Conservation (phyloP, 2,888 invertebrate species). For the Drosophila neotestacea region DNA sequence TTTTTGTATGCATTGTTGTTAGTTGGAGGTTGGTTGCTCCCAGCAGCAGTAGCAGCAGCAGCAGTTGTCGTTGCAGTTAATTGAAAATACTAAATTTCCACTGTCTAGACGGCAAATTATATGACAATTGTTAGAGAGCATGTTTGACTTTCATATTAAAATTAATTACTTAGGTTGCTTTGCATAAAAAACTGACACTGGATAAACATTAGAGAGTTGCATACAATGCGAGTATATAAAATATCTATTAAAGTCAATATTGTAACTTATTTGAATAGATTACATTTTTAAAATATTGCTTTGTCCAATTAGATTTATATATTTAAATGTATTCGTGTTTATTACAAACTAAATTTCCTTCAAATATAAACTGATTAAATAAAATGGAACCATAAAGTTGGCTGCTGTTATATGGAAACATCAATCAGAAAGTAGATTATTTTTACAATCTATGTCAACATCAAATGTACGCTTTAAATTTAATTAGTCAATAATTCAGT, state of each 20-base stretch:
- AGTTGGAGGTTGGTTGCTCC: conserved; percentile 22
- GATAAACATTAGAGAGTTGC: conserved; percentile 40
- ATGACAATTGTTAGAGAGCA: conserved; percentile 83
- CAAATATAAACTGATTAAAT: too few species aligned
- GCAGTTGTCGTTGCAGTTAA: conserved; percentile 81
- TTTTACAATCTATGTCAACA: background rate
- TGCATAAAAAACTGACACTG: conserved; percentile 63
- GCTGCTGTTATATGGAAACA: background rate
- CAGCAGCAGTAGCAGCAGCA: conserved; percentile 25
- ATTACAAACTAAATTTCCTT: too few species aligned
- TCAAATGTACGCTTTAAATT: conserved; percentile 14
- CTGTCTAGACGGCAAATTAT: conserved; percentile 85
- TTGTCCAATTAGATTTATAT: too few species aligned
- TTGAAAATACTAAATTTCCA: conserved; percentile 85
- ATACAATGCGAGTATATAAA: conserved; percentile 2
- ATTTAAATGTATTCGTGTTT: too few species aligned
- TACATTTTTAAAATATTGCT: conserved; percentile 1
- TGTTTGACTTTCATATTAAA: conserved; percentile 81
- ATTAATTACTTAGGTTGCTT: conserved; percentile 79
- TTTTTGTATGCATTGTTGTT: conserved; percentile 74
- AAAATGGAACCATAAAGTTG: background rate
- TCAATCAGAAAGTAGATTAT: conserved; percentile 2
- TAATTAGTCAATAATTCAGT: conserved; percentile 23
- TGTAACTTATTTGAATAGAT: background rate
- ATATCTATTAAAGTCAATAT: conserved; percentile 5